phyloP scores from a whole-genome alignment of 30 jellyfish, hydroid and myxozoan species.

The Pseudorhiza aurosa region DNA sequence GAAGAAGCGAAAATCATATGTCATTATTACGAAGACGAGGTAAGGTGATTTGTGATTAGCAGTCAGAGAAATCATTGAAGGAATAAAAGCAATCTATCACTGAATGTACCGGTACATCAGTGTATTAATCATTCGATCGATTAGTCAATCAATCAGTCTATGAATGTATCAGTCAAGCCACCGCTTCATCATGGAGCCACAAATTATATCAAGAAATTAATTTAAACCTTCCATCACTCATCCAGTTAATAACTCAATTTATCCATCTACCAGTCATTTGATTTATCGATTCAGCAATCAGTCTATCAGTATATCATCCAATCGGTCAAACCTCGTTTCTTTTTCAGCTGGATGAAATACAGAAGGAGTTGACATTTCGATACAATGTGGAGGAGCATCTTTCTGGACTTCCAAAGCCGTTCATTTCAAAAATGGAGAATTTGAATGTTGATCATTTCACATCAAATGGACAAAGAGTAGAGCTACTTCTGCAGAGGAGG shows the following conservation, averaged over 20 bases:
- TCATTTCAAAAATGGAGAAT: background rate
- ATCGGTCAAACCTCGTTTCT: background rate
- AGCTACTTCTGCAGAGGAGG: constrained; percentile 46
- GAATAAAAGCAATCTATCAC: no score
- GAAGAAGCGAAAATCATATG: constrained; percentile 66
- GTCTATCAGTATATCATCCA: background rate
- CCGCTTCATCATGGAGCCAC: background rate
- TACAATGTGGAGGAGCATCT: constrained; percentile 67
- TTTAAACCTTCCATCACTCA: background rate
- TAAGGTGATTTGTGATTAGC: background rate
- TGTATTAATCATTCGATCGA: background rate
- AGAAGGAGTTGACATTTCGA: constrained; percentile 64
- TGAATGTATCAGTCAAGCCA: background rate
- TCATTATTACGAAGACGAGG: constrained; percentile 72
- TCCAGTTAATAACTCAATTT: background rate
- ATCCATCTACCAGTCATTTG: background rate
- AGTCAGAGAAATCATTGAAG: no score
- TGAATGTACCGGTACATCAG: background rate
- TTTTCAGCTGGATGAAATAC: constrained; percentile 51
- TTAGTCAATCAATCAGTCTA: background rate
- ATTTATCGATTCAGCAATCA: background rate
- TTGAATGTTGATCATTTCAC: constrained; percentile 62
- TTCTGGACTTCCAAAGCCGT: constrained; percentile 62
- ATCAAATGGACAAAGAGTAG: constrained; percentile 71
- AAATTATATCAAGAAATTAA: no score